Evolutionary conservation across 2,888 invertebrate species (phyloP).

Genomic region (Stenoptilia bipunctidactyla): DNA sequence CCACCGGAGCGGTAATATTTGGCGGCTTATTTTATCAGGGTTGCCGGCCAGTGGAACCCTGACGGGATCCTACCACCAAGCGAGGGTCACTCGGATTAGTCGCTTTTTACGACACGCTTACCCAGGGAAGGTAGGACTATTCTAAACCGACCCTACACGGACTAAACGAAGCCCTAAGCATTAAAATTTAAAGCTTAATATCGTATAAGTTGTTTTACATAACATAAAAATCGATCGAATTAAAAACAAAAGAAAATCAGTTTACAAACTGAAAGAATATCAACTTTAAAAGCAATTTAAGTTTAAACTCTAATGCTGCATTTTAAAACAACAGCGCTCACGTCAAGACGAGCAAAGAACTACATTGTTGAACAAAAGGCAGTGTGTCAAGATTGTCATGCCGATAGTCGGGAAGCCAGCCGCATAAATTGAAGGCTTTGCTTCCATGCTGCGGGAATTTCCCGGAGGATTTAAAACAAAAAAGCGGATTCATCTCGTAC

Average conservation of each 20-base stretch:
- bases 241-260: not conserved
- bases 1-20: no score
- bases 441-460: slow-evolving; percentile 49
- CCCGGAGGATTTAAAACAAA: slow-evolving; percentile 58
- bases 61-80: no score
- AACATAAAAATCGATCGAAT: no score
- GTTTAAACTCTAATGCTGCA: not conserved
- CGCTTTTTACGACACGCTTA: no score
- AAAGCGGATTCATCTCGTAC: slow-evolving; percentile 39
- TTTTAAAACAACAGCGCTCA: not conserved
- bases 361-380: slow-evolving; percentile 33
- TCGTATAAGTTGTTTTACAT: no score
- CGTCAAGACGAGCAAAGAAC: slow-evolving; percentile 21
- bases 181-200: no score
- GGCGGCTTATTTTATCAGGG: no score
- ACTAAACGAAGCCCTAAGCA: no score
- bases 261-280: not conserved
- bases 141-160: no score
- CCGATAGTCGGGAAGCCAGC: slow-evolving; percentile 47
- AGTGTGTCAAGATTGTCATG: slow-evolving; percentile 51
- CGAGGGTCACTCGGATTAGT: no score
- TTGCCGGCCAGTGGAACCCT: no score
- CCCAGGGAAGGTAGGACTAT: no score
- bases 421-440: slow-evolving; percentile 63
- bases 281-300: not conserved